These are phyloP conservation scores for Encarsia formosa DNA, from an alignment of 2,888 invertebrate genomes.

Conservation along the genomic window DNA sequence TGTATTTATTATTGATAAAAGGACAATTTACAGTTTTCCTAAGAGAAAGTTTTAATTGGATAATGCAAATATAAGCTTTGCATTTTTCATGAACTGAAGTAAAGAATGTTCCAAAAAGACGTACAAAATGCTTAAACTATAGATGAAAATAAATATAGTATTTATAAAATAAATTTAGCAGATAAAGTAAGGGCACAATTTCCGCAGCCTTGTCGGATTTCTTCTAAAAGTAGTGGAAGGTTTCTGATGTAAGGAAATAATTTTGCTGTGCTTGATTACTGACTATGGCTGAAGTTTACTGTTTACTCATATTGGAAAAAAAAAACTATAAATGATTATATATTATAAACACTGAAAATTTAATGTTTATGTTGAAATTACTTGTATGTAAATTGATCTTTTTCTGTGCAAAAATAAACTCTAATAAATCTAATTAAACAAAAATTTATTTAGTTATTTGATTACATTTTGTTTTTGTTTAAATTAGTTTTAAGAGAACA, in stretches of 20 bases:
- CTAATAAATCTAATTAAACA: constrained; percentile 34
- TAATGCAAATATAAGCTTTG: constrained; percentile 10
- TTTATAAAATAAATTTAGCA: constrained; percentile 15
- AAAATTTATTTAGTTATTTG: constrained; percentile 9
- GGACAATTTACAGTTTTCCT: constrained; percentile 10
- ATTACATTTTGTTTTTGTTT: constrained; percentile 1
- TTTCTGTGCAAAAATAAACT: constrained; percentile 24
- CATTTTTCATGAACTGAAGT: constrained; percentile 4
- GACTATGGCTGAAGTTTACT: constrained; percentile 16
- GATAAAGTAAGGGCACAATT: constrained; percentile 14
- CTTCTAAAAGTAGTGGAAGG: constrained; percentile 10
- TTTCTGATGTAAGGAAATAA: constrained; percentile 19
- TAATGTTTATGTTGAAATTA: constrained; percentile 18
- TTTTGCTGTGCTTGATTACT: constrained; percentile 12
- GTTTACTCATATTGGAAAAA: constrained; percentile 28
- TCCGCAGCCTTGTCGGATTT: constrained; percentile 16
- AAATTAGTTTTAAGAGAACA: too few species aligned
- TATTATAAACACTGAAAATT: too few species aligned
- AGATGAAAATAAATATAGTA: constrained; percentile 14
- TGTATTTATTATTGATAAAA: constrained; percentile 16
- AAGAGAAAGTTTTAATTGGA: constrained; percentile 19
- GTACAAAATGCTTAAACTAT: constrained; percentile 21
- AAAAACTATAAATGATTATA: constrained; percentile 8
- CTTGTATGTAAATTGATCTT: constrained; percentile 23
- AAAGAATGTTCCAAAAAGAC: constrained; percentile 16